A percentile compares a stretch with the other conserved stretches of the same genome.
Evolutionary conservation across 2,888 invertebrate species (phyloP).

Genomic region (Tanaodytes sp.): DNA sequence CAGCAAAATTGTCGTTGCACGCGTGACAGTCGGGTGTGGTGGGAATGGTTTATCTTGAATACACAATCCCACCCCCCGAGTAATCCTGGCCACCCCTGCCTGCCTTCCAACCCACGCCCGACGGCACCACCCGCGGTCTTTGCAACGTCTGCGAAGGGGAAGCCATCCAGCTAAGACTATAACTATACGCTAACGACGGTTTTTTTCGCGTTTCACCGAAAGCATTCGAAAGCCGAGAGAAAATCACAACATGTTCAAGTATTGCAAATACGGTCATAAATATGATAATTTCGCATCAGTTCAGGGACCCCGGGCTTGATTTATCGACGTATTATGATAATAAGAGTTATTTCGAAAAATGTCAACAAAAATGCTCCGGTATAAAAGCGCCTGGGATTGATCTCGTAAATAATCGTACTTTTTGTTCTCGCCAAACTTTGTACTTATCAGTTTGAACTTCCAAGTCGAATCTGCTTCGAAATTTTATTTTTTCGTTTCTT

Average conservation of each 20-base stretch:
- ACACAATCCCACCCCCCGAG: conserved; percentile 64
- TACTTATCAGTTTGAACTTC: too few species aligned
- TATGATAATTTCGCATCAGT: conserved; percentile 46
- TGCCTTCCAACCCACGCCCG: conserved; percentile 64
- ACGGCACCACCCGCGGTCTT: conserved; percentile 64
- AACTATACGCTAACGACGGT: conserved; percentile 64
- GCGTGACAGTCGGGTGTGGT: conserved; percentile 68
- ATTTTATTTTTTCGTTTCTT: too few species aligned
- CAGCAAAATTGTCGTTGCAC: conserved; percentile 71
- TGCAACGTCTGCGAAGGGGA: conserved; percentile 61
- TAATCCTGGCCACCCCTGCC: conserved; percentile 56
- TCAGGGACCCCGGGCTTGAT: conserved; percentile 26
- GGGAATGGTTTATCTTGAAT: conserved; percentile 71
- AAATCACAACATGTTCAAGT: conserved; percentile 51
- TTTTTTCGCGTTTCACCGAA: conserved; percentile 63
- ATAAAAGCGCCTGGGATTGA: too few species aligned
- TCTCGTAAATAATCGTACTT: too few species aligned
- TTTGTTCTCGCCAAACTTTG: too few species aligned
- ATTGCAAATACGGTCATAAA: conserved; percentile 51
- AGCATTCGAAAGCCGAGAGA: conserved; percentile 50
- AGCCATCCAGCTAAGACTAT: conserved; percentile 46
- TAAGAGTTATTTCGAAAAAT: conserved; percentile 12
- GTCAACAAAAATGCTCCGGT: conserved; percentile 19
- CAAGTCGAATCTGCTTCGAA: too few species aligned
- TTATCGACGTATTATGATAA: conserved; percentile 48